Evolutionary conservation across 2,888 invertebrate genomes (phyloP).

Genomic region (Caenorhabditis uteleia): DNA sequence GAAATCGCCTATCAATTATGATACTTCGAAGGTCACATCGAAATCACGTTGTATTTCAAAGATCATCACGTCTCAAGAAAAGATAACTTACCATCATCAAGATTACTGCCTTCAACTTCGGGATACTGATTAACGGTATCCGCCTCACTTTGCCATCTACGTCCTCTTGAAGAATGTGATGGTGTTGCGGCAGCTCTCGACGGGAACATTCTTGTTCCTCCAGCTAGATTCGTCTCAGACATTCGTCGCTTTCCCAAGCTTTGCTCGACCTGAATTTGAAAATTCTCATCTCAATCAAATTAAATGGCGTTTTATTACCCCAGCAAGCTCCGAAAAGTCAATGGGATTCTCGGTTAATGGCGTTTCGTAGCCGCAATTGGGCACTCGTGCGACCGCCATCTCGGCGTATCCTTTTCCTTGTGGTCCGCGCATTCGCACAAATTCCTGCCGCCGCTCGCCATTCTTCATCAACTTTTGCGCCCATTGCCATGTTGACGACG

Average conservation of each 20-base stretch:
- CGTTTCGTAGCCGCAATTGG: conserved; percentile 87
- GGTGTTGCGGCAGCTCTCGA: conserved; percentile 37
- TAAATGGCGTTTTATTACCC: conserved; percentile 11
- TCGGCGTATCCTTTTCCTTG: conserved; percentile 89
- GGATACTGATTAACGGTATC: conserved; percentile 66
- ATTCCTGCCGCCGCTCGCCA: conserved; percentile 80
- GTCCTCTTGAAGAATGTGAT: conserved; percentile 38
- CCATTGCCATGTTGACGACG: conserved; percentile 69
- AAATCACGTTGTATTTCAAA: no score
- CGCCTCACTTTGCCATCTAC: conserved; percentile 68
- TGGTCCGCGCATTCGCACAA: conserved; percentile 97
- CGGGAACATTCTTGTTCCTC: conserved; percentile 36
- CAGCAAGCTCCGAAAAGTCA: conserved; percentile 57
- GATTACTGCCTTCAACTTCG: conserved; percentile 68
- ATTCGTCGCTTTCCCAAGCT: conserved; percentile 58
- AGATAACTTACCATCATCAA: conserved; percentile 57
- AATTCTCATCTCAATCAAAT: no score
- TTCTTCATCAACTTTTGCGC: conserved; percentile 73
- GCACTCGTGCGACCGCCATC: conserved; percentile 79
- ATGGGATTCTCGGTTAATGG: conserved; percentile 81
- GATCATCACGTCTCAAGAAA: not conserved
- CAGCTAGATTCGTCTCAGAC: conserved; percentile 67
- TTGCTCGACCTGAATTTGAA: conserved; percentile 39
- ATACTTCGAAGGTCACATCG: no score
- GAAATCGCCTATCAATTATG: not conserved